Conservation (phyloP, 2,113 vertebrate genomes). For the Corythoichthys haematopterus region DNA sequence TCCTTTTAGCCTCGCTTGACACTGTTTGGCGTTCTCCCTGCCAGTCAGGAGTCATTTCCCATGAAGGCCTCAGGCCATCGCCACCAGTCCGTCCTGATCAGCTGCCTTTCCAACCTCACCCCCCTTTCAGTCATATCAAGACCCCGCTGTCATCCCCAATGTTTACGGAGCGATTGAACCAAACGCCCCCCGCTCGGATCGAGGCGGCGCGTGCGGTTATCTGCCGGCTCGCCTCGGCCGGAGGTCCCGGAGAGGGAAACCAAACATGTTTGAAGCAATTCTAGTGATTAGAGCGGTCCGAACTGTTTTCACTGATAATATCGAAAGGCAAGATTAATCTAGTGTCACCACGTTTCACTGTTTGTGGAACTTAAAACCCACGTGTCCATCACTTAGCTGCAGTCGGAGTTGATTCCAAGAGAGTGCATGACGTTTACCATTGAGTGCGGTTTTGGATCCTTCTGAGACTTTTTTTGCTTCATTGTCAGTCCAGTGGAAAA, state of each 20-base stretch:
- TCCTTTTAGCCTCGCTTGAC: slow-evolving; percentile 69
- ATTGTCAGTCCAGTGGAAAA: slow-evolving; percentile 10
- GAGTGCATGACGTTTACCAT: slow-evolving; percentile 1
- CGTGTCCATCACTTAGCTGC: slow-evolving; percentile 21
- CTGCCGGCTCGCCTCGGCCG: slow-evolving; percentile 36
- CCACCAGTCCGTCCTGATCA: slow-evolving; percentile 67
- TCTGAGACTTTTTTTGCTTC: slow-evolving; percentile 1
- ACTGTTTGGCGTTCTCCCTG: slow-evolving; percentile 69
- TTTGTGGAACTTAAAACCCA: slow-evolving; percentile 27
- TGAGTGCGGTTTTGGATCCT: slow-evolving; percentile 6
- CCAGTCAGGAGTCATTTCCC: slow-evolving; percentile 84
- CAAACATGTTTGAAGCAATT: slow-evolving; percentile 71
- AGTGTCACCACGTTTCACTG: slow-evolving; percentile 23
- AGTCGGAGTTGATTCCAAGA: slow-evolving; percentile 20
- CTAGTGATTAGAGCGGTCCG: slow-evolving; percentile 63
- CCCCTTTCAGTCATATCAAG: slow-evolving; percentile 67
- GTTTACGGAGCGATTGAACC: slow-evolving; percentile 54
- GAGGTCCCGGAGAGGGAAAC: slow-evolving; percentile 58
- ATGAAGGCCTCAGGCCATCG: slow-evolving; percentile 70
- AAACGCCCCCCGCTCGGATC: not conserved
- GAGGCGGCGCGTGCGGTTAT: slow-evolving; percentile 34
- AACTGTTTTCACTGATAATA: slow-evolving; percentile 70
- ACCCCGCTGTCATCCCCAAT: slow-evolving; percentile 59
- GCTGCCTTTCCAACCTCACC: slow-evolving; percentile 31
- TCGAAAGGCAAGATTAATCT: slow-evolving; percentile 45